These are phyloP conservation scores for Sebastiscus tertius DNA, from an alignment of 2,797 vertebrate genomes.

Conservation along the genomic window DNA sequence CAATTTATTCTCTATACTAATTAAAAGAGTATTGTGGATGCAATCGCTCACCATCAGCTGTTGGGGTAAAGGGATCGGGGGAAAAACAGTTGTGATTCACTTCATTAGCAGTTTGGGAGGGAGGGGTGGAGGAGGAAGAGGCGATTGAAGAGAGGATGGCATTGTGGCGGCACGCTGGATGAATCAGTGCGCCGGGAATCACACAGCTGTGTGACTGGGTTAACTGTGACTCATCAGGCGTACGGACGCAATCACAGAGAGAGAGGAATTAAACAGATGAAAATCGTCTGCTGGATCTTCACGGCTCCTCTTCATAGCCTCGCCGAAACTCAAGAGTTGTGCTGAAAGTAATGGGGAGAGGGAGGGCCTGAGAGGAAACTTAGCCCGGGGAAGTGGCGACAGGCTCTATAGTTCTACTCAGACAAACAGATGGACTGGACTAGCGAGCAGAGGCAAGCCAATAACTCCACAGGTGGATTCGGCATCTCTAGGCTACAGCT, in stretches of 20 bases:
- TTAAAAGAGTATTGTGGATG: slow-evolving; percentile 87
- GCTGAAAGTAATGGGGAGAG: slow-evolving; percentile 41
- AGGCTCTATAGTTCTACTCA: slow-evolving; percentile 60
- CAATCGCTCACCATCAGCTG: slow-evolving; percentile 86
- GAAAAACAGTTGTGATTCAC: slow-evolving; percentile 78
- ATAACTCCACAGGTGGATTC: slow-evolving; percentile 64
- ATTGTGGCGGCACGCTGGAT: slow-evolving; percentile 41
- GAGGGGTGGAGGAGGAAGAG: slow-evolving; percentile 48
- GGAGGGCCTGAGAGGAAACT: slow-evolving; percentile 46
- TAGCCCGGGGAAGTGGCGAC: slow-evolving; percentile 36
- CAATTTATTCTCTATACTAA: slow-evolving; percentile 88
- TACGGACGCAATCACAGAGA: slow-evolving; percentile 68
- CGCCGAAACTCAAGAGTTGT: slow-evolving; percentile 46
- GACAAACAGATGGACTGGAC: slow-evolving; percentile 66
- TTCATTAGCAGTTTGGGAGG: slow-evolving; percentile 77
- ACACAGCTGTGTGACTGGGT: slow-evolving; percentile 74
- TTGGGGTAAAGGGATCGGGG: slow-evolving; percentile 77
- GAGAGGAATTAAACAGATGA: slow-evolving; percentile 71
- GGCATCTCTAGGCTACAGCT: slow-evolving; percentile 51
- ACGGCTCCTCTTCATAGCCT: slow-evolving; percentile 59
- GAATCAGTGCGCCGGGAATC: slow-evolving; percentile 63
- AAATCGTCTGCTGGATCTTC: slow-evolving; percentile 70
- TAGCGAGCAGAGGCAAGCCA: slow-evolving; percentile 41
- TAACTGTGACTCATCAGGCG: slow-evolving; percentile 77
- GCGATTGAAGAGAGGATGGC: slow-evolving; percentile 45